These are phyloP conservation scores for Parasteatoda lunata DNA, from an alignment of 2,888 invertebrate genomes.

Conservation along the genomic window DNA sequence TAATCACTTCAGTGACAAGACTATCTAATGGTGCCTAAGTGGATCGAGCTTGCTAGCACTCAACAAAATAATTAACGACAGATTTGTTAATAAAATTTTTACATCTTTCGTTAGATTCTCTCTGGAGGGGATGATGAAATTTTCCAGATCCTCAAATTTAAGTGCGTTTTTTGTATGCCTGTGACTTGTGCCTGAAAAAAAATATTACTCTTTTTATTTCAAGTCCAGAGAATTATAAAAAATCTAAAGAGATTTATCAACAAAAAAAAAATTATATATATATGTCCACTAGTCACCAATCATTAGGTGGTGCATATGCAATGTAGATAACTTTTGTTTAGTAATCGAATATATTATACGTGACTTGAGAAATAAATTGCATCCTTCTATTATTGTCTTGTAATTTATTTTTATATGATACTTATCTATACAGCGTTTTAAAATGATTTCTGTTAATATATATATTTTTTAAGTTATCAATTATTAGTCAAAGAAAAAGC, in stretches of 20 bases:
- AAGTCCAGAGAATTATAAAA: slow-evolving; percentile 30
- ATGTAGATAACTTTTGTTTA: slow-evolving; percentile 64
- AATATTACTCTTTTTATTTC: slow-evolving; percentile 29
- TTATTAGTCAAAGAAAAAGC: too few species aligned
- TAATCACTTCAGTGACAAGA: slow-evolving; percentile 39
- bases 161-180: slow-evolving; percentile 45
- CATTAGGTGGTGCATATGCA: slow-evolving; percentile 49
- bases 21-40: slow-evolving; percentile 66
- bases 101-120: slow-evolving; percentile 45
- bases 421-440: too few species aligned
- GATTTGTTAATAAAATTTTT: slow-evolving; percentile 25
- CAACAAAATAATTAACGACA: slow-evolving; percentile 37
- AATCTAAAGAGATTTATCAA: slow-evolving; percentile 35
- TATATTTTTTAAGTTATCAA: too few species aligned
- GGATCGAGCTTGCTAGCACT: slow-evolving; percentile 66
- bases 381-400: too few species aligned
- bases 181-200: slow-evolving; percentile 53
- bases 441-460: too few species aligned
- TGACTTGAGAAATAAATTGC: too few species aligned
- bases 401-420: too few species aligned
- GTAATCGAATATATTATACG: slow-evolving; percentile 26
- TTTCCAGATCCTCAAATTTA: slow-evolving; percentile 53
- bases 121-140: slow-evolving; percentile 18
- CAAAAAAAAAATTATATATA: neutral
- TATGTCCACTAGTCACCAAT: slow-evolving; percentile 62